Evolutionary conservation across 2,888 invertebrate species (phyloP), one percentile per base, ranked within the genome.

Genomic region (Pyrrhosoma nymphula): DNA sequence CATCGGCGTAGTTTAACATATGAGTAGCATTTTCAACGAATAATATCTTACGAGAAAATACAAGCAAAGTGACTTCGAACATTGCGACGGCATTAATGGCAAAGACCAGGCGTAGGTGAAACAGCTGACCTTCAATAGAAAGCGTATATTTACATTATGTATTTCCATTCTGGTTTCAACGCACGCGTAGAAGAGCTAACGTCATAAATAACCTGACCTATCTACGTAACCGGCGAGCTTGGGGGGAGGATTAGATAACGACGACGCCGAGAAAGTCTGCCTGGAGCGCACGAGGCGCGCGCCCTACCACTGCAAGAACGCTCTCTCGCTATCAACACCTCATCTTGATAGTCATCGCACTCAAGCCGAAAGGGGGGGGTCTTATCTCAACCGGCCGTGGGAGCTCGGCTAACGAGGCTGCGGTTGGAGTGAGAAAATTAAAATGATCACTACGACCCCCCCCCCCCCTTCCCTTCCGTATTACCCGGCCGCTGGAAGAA

Each of bases 191-290:
- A 10, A 82, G 3, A 35, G 82, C 82, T 82, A 82, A 35, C 16
- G 82, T 82, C 30, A 18, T 82, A 82, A 82, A 82, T 82, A 82
- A 82, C 82, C 82, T 82, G 30, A 82, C 82, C 82, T 82, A 82
- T 82, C 82, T 35, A 82, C 82, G 82, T 35, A 35, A 35, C 35
- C 16, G 35, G 82, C 16, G 82, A 35, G 82, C n/a, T 10, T 0
- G 10, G 75, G 75, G 16, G 82, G 18, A 82, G 35, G 30, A 35
- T 82, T 82, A 82, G 82, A 82, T 82, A 82, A 82, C n/a, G n/a
- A 69, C n/a, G 69, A 69, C 82, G 82, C 3, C 30, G 10, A 82
- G 35, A 35, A 35, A 35, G 30, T 30, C 35, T 14, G 3, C 30
- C 30, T 4, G 82, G 30, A 82, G 35, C 35, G 35, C 82, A 35